A percentile compares a stretch with the other conserved stretches of the same genome.
Evolutionary conservation across 2,888 invertebrate species (phyloP).

Genomic region (Stenodema calcarata): DNA sequence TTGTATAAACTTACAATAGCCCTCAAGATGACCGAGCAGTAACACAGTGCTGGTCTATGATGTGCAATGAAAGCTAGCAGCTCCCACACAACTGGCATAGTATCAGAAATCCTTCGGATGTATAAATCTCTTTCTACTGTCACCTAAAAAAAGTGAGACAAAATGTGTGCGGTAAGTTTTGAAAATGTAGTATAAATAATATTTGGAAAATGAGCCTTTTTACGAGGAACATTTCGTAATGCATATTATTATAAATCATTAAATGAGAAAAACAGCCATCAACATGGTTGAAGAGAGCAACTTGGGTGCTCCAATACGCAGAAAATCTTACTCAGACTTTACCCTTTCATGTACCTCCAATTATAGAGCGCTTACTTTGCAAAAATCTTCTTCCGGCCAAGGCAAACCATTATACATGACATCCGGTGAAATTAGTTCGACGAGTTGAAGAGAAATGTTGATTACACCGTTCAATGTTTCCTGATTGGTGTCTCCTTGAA

Average conservation of each 20-base stretch:
- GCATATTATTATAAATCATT: too few species aligned
- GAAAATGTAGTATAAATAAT: too few species aligned
- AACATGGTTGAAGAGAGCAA: too few species aligned
- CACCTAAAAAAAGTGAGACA: constrained; percentile 41
- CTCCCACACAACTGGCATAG: constrained; percentile 82
- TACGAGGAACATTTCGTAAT: too few species aligned
- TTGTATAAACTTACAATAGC: constrained; percentile 65
- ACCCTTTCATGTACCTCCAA: too few species aligned
- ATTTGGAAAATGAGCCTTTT: too few species aligned
- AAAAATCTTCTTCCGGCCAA: constrained; percentile 96
- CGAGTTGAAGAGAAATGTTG: constrained; percentile 80
- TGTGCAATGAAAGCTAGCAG: constrained; percentile 74
- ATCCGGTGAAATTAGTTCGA: constrained; percentile 91
- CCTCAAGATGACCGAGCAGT: constrained; percentile 77
- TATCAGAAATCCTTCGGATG: constrained; percentile 81
- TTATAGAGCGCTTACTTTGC: constrained; percentile 69
- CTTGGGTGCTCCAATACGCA: too few species aligned
- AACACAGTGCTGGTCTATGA: constrained; percentile 76
- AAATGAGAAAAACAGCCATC: too few species aligned
- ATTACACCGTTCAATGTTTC: constrained; percentile 75
- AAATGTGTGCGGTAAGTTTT: too few species aligned
- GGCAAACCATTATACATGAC: constrained; percentile 96
- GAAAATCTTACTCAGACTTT: too few species aligned
- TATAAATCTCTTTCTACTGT: constrained; percentile 91
- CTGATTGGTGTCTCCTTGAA: constrained; percentile 60